Base-by-base conservation (phyloP, 1,140 invertebrate genomes). In the Hycleus cichorii region DNA sequence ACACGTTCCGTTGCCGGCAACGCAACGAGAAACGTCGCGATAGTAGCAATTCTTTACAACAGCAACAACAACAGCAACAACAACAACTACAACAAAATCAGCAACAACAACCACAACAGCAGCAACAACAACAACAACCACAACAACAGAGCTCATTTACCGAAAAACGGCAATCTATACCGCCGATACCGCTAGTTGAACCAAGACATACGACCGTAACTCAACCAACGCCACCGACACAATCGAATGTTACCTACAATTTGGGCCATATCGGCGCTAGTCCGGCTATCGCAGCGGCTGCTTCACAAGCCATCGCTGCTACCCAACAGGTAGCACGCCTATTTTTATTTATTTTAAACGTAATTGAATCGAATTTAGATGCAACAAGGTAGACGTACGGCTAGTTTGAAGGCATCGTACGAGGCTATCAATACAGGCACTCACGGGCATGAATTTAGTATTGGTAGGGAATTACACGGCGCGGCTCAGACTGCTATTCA, bases 281-380 rank as follows among this genome's bases (percentile, higher is more conserved):
- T 24, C 95, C 88, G 69, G 90, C 94, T 0, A 94, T 97, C 57
- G 93, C 93, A 0, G 93, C 91, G 1, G 94, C 94, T 10, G 94
- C 94, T 0, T 95, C 93, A 18, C 94, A 97, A 74, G 94, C 94
- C 0, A 97, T 97, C 57, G 93, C 92, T 8, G 93, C 93, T 3
- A 97, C 95, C 10, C 93, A 97, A 68, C 93, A 96, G 78, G 84
- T 40, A 10, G 26, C 7, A 1, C 7, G 3, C 6, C 3, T 0
- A 25, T n/a, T 52, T 52, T 3, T 18, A 7, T 26, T 9, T 57
- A 11, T 47, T n/a, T 49, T 49, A 11, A 48, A 7, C 4, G 7
- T 32, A 48, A 10, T 6, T 18, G 18, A 18, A 5, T 52, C 44
- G n/a, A 9, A 10, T 53, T 12, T 57, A 89, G 82, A 94, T 97